Conservation (phyloP, 2,113 vertebrate genomes). For the Dicerorhinus sumatrensis region DNA sequence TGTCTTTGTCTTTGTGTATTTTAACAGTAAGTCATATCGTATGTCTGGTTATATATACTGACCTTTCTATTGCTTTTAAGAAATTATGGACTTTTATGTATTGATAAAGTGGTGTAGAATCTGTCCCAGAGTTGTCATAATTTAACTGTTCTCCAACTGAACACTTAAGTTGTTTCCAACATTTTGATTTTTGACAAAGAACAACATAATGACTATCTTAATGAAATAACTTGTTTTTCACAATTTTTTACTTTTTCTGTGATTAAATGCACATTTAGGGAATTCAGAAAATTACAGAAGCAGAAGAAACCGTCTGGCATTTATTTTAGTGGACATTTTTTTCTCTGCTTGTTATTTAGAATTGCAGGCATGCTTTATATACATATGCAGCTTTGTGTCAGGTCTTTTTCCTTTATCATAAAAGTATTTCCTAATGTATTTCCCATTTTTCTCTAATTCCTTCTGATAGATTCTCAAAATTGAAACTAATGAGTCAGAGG, state of each 20-base stretch:
- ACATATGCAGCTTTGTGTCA: neutral
- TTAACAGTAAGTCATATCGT: neutral
- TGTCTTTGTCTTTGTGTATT: neutral
- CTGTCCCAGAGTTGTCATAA: neutral
- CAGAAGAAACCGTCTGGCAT: neutral
- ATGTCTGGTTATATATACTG: neutral
- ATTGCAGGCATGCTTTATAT: neutral
- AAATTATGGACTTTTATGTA: neutral
- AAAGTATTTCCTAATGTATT: neutral
- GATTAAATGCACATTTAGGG: neutral
- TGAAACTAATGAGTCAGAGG: neutral
- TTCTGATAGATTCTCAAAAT: constrained; percentile 16
- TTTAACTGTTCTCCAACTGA: neutral
- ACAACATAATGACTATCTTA: neutral
- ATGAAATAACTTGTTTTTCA: neutral
- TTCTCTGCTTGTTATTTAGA: neutral
- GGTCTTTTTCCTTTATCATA: neutral
- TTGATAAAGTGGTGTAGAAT: neutral
- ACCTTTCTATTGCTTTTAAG: neutral
- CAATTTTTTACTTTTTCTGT: neutral
- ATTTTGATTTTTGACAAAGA: constrained; percentile 46
- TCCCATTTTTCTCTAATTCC: neutral
- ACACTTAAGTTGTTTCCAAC: neutral
- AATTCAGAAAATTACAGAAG: constrained; percentile 39
- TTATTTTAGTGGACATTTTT: neutral